phyloP scores from a whole-genome alignment of 1,140 invertebrate genomes.

The Steinernema feltiae region DNA sequence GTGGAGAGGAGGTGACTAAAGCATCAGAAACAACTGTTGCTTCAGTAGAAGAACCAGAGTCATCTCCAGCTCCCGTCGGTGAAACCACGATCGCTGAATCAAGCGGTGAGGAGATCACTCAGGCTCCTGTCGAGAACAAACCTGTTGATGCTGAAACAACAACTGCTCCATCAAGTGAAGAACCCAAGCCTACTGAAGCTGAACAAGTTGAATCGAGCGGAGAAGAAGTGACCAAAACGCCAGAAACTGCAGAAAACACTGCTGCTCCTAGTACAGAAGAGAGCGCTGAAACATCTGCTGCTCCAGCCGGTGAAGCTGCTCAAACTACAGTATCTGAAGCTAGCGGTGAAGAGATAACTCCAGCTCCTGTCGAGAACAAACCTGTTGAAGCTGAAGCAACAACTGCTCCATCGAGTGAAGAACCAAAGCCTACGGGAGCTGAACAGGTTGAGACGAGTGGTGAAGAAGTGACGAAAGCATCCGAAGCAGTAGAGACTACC shows the following conservation, averaged over 20 bases:
- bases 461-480: background rate
- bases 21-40: too few relatives aligned
- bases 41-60: background rate
- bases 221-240: too few relatives aligned
- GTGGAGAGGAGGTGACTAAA: too few relatives aligned
- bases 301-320: background rate
- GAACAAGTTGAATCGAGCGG: too few relatives aligned
- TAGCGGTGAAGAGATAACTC: constrained; percentile 4
- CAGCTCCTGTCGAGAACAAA: background rate
- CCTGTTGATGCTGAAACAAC: background rate
- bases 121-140: background rate
- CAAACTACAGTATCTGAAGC: background rate
- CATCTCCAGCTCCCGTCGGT: too few relatives aligned
- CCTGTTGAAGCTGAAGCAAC: background rate
- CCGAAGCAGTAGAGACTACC: background rate
- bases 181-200: too few relatives aligned
- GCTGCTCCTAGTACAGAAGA: too few relatives aligned
- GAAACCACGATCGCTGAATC: too few relatives aligned
- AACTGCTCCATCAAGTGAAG: background rate
- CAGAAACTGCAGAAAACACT: too few relatives aligned
- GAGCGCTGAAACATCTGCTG: background rate
- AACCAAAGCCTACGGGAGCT: background rate
- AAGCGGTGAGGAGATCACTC: background rate
- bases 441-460: background rate
- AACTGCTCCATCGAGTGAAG: background rate